Conservation (phyloP, 2,888 invertebrate genomes). For the Baccha elongata region DNA sequence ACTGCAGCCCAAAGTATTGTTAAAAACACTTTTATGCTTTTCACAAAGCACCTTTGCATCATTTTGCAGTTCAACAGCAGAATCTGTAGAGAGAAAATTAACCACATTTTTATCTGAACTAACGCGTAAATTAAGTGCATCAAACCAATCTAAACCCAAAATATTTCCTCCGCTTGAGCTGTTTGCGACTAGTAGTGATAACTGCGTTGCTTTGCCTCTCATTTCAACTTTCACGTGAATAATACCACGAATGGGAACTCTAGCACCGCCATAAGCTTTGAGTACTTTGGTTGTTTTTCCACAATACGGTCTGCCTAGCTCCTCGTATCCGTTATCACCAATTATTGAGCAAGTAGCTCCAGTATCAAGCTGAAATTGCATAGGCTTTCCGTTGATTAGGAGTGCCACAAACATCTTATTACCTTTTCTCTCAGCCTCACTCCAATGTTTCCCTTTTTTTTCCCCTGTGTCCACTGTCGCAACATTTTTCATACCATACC, state of each 20-base stretch:
- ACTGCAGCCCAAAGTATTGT: not conserved
- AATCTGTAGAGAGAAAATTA: not conserved
- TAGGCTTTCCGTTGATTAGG: not conserved
- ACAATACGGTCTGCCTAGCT: slow-evolving; percentile 7
- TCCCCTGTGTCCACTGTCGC: not conserved
- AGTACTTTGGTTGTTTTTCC: not conserved
- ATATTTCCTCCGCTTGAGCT: not conserved
- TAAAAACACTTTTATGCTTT: not conserved
- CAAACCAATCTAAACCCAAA: slow-evolving; percentile 16
- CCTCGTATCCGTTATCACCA: not conserved
- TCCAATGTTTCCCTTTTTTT: too few species aligned
- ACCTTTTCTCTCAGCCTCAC: not conserved
- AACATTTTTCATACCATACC: not conserved
- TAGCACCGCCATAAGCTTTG: too few species aligned
- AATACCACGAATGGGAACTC: not conserved
- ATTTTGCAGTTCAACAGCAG: not conserved
- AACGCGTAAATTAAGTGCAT: not conserved
- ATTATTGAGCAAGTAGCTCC: not conserved
- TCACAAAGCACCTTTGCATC: not conserved
- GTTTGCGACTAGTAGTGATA: not conserved
- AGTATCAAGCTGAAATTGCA: not conserved
- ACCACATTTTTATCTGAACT: not conserved
- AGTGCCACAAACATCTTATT: not conserved
- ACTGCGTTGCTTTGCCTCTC: not conserved
- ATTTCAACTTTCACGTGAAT: not conserved